Conservation (phyloP, 2,888 invertebrate species). For the Callyntrura sp. region DNA sequence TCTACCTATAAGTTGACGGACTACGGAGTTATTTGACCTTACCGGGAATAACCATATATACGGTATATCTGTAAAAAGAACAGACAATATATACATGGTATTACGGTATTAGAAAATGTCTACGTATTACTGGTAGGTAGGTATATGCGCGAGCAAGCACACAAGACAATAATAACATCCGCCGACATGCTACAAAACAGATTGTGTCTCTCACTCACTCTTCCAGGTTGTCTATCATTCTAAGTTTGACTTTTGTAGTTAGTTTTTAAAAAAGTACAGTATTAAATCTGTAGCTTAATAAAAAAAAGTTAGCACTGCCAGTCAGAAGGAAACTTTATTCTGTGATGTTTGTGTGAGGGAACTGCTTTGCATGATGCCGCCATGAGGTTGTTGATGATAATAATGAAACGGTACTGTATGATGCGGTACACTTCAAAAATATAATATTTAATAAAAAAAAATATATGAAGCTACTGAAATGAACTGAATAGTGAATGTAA, state of each 20-base stretch:
- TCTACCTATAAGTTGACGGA: background rate
- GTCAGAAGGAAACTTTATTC: slow-evolving; percentile 24
- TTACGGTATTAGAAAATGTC: too few species aligned
- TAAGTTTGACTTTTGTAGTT: background rate
- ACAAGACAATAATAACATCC: slow-evolving; percentile 59
- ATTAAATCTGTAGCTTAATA: background rate
- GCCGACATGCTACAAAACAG: slow-evolving; percentile 56
- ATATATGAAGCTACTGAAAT: slow-evolving; percentile 40
- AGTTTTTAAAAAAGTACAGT: background rate
- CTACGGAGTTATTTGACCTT: slow-evolving; percentile 65
- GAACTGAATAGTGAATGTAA: background rate
- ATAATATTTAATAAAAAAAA: too few species aligned
- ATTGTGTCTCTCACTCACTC: slow-evolving; percentile 61
- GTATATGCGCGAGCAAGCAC: slow-evolving; percentile 50
- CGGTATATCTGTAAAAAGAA: too few species aligned
- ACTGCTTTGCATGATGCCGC: slow-evolving; percentile 42
- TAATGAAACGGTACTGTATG: slow-evolving; percentile 23
- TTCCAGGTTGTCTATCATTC: slow-evolving; percentile 40
- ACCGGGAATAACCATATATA: slow-evolving; percentile 28
- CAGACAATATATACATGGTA: too few species aligned
- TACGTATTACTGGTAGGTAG: background rate
- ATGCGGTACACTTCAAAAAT: background rate
- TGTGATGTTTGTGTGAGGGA: background rate
- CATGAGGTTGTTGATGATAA: too few species aligned
- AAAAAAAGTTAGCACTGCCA: slow-evolving; percentile 18